Evolutionary conservation across 1,140 invertebrate species (phyloP).

Genomic region (Pseudomyrmex dendroicus): DNA sequence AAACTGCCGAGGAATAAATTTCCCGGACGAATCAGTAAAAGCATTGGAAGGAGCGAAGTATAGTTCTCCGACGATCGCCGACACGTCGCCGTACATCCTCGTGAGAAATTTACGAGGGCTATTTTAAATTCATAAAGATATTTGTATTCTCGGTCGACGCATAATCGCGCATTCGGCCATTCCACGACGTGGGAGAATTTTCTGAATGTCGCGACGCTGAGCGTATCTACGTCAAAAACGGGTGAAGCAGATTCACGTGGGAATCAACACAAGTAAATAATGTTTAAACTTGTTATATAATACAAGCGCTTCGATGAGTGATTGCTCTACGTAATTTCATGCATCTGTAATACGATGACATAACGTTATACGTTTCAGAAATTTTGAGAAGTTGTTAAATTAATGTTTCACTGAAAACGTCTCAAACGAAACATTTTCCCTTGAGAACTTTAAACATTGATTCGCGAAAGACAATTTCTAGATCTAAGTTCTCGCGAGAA

Average conservation of each 20-base stretch:
- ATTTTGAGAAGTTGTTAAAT: neutral
- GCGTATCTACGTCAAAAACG: neutral
- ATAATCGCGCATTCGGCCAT: constrained; percentile 41
- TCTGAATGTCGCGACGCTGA: constrained; percentile 22
- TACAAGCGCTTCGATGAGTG: neutral
- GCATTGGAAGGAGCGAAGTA: neutral
- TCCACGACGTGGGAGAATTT: constrained; percentile 17
- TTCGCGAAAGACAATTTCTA: no score
- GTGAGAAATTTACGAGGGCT: constrained; percentile 31
- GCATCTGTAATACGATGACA: neutral
- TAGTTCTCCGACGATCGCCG: constrained; percentile 15
- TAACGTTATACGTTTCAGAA: neutral
- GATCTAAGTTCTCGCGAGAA: no score
- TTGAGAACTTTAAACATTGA: neutral
- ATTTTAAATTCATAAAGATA: constrained; percentile 59
- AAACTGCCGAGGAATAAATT: constrained; percentile 34
- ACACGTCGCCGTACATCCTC: constrained; percentile 1
- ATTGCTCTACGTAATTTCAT: neutral
- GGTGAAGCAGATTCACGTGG: constrained; percentile 22
- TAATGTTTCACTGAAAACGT: no score
- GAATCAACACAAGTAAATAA: constrained; percentile 3
- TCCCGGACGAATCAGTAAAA: constrained; percentile 12
- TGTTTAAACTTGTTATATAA: constrained; percentile 3
- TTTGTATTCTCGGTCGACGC: constrained; percentile 48
- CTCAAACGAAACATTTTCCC: no score